phyloP scores from a whole-genome alignment of 2,888 invertebrate species.

The Oscheius sp. region DNA sequence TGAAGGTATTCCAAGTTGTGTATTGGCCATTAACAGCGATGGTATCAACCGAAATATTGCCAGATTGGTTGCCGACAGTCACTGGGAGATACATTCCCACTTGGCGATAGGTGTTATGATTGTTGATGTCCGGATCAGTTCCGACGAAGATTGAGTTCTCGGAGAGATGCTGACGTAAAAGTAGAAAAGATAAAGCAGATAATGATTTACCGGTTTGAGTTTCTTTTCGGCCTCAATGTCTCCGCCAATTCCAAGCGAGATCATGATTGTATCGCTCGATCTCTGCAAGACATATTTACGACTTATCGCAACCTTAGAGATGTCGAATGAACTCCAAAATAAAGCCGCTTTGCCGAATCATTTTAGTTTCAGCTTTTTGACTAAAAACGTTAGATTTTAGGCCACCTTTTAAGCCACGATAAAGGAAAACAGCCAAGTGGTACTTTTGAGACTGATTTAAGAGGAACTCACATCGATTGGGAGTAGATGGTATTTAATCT shows the following conservation, averaged over 20 bases:
- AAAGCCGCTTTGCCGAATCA: too few relatives aligned
- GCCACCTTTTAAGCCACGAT: too few relatives aligned
- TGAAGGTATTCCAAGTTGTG: not conserved
- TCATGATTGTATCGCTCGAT: not conserved
- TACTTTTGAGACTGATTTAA: not conserved
- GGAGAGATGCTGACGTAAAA: not conserved
- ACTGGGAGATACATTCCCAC: not conserved
- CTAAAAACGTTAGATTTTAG: too few relatives aligned
- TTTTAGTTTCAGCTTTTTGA: too few relatives aligned
- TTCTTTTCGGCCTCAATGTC: not conserved
- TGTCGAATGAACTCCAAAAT: too few relatives aligned
- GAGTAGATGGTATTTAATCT: not conserved
- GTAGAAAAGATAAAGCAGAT: not conserved
- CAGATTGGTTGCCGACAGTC: not conserved
- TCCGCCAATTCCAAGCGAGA: not conserved
- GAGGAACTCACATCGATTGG: not conserved
- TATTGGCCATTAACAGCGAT: not conserved
- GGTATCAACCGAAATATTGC: not conserved
- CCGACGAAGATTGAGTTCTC: not conserved
- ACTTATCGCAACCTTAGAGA: too few relatives aligned
- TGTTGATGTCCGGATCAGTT: not conserved
- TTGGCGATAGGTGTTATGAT: not conserved
- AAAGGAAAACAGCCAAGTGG: not conserved
- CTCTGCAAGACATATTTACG: too few relatives aligned
- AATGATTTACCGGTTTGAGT: not conserved